A percentile compares a stretch with the other conserved stretches of the same genome.
Conservation (phyloP, 2,113 vertebrate genomes). For the Pluvialis apricaria region DNA sequence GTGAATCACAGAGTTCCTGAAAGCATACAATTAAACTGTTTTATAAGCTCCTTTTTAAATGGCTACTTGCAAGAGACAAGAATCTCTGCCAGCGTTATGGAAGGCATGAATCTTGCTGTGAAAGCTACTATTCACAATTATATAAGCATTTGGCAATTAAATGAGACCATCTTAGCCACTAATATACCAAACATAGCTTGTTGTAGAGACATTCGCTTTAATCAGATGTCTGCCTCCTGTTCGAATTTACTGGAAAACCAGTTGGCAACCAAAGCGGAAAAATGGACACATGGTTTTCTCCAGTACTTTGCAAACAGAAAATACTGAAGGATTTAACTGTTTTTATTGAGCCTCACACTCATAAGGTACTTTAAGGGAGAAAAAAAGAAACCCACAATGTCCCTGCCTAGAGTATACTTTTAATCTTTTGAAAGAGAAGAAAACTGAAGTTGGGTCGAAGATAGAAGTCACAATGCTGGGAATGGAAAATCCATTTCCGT, state of each 20-base stretch:
- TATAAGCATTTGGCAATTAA: not conserved
- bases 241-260: slow-evolving; percentile 44
- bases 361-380: not conserved
- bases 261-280: slow-evolving; percentile 42
- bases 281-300: slow-evolving; percentile 45
- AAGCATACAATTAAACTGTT: slow-evolving; percentile 14
- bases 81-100: not conserved
- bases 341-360: not conserved
- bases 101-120: not conserved
- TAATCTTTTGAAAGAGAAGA: not conserved
- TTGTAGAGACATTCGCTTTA: slow-evolving; percentile 11
- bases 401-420: not conserved
- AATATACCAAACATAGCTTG: slow-evolving; percentile 8
- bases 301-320: slow-evolving; percentile 26
- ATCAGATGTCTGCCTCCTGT: slow-evolving; percentile 23
- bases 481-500: slow-evolving; percentile 2
- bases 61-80: not conserved
- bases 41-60: not conserved
- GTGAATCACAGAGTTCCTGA: slow-evolving; percentile 16
- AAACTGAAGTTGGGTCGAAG: not conserved
- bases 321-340: not conserved
- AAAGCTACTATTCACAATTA: slow-evolving; percentile 32
- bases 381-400: not conserved
- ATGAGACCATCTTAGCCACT: not conserved
- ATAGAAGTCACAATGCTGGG: not conserved